A percentile compares a stretch with the other conserved stretches of the same genome.
These are phyloP conservation scores for Fissipunctia ypsillon DNA, from an alignment of 2,888 invertebrate species.

Conservation along the genomic window DNA sequence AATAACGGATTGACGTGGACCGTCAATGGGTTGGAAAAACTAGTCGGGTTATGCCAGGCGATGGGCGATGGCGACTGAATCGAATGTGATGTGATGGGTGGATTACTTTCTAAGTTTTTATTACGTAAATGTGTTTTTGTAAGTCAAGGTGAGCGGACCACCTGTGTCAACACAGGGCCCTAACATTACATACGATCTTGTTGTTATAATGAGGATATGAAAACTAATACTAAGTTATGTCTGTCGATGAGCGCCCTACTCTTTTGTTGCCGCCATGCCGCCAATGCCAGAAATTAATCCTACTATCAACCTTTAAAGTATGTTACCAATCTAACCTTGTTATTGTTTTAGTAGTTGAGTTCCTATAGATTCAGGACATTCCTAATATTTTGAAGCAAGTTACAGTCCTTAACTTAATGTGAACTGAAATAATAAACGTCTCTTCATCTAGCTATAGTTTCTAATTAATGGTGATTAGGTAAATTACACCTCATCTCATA, in stretches of 20 bases:
- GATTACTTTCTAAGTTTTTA: conserved; percentile 67
- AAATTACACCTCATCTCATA: not conserved
- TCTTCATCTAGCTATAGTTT: not conserved
- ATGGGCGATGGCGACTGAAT: conserved; percentile 37
- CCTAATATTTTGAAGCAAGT: not conserved
- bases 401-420: not conserved
- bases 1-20: conserved; percentile 74
- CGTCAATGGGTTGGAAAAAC: conserved; percentile 83
- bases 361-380: not conserved
- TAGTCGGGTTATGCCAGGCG: conserved; percentile 66
- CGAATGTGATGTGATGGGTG: conserved; percentile 44
- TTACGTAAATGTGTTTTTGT: conserved; percentile 64
- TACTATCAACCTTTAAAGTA: not conserved
- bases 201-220: conserved; percentile 7
- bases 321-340: not conserved
- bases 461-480: not conserved
- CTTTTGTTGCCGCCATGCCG: conserved; percentile 1
- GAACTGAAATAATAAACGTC: too few relatives aligned
- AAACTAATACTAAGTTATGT: conserved; percentile 6
- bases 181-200: conserved; percentile 8
- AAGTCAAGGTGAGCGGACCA: conserved; percentile 67
- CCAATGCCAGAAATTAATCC: not conserved
- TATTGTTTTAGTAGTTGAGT: not conserved
- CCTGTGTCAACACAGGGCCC: conserved; percentile 52
- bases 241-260: too few relatives aligned